Evolutionary conservation across 2,888 invertebrate species (phyloP).

Genomic region (Invenusta paracnida): DNA sequence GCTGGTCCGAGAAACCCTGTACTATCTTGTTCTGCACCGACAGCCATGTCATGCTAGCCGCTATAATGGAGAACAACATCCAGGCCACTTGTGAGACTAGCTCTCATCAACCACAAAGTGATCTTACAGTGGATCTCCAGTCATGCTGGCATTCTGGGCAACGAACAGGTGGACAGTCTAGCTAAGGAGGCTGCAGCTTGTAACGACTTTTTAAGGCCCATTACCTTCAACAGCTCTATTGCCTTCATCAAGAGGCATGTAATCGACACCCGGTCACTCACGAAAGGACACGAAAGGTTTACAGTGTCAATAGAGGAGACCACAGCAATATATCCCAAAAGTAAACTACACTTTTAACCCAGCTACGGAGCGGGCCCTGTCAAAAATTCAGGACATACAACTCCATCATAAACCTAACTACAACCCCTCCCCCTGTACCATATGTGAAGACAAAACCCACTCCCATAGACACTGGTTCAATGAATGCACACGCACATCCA

Average conservation of each 20-base stretch:
- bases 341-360: background rate
- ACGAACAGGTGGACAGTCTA: background rate
- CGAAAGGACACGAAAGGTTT: background rate
- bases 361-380: background rate
- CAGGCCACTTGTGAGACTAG: background rate
- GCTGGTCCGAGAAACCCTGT: background rate
- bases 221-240: background rate
- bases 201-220: background rate
- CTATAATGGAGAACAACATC: background rate
- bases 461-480: background rate
- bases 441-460: background rate
- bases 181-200: background rate
- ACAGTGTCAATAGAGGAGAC: background rate
- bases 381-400: background rate
- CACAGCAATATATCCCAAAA: no score
- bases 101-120: background rate
- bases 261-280: background rate
- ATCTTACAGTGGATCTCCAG: background rate
- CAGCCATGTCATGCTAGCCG: no score
- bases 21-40: no score
- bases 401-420: background rate
- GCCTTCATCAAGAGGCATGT: background rate
- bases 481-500: background rate
- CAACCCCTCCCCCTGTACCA: background rate
- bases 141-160: background rate